These are phyloP conservation scores for Neotoma lepida DNA, from an alignment of 2,113 vertebrate species.

Conservation along the genomic window DNA sequence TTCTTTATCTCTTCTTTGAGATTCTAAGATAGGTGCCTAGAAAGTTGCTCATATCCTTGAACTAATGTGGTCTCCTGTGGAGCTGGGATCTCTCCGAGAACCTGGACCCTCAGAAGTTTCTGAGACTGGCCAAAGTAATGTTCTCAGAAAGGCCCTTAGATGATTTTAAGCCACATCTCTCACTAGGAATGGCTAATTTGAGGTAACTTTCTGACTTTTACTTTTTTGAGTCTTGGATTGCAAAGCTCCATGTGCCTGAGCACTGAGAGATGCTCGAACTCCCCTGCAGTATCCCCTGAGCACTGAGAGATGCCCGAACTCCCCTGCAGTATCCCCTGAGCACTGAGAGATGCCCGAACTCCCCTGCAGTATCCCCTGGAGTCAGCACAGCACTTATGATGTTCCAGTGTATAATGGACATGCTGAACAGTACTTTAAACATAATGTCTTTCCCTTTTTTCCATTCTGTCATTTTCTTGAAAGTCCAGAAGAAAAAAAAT, in stretches of 20 bases:
- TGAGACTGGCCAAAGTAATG: background rate
- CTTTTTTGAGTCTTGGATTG: background rate
- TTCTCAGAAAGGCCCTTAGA: slow-evolving; percentile 4
- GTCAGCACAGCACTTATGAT: background rate
- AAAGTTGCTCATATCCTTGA: slow-evolving; percentile 15
- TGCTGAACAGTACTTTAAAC: slow-evolving; percentile 32
- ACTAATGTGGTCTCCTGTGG: background rate
- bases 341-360: background rate
- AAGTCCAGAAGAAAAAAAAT: slow-evolving; percentile 24
- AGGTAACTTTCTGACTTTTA: background rate
- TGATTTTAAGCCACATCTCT: slow-evolving; percentile 10
- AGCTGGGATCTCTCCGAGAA: background rate
- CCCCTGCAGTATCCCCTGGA: background rate
- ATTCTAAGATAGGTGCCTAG: background rate
- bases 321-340: background rate
- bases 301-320: background rate
- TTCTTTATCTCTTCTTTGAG: background rate
- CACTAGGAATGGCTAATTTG: background rate
- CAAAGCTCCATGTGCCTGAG: background rate
- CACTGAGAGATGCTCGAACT: background rate
- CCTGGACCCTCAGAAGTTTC: background rate
- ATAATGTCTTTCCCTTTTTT: background rate
- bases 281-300: background rate
- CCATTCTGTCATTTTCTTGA: slow-evolving; percentile 39
- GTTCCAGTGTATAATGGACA: background rate